phyloP scores from a whole-genome alignment of 2,888 invertebrate genomes.

The Dynastes grantii region DNA sequence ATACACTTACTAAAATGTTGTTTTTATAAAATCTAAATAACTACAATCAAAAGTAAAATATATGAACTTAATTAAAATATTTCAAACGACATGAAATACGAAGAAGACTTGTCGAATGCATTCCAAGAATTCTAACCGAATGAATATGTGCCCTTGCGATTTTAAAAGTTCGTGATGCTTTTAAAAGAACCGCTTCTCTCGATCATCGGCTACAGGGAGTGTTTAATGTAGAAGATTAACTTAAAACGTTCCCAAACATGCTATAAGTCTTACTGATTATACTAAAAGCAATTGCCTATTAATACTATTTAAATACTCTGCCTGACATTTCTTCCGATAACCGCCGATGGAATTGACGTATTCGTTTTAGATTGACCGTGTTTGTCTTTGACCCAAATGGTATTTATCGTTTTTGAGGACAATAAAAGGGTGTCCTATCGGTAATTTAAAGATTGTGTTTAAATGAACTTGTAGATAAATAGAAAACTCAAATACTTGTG shows the following conservation, averaged over 20 bases:
- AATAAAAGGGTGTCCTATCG: too few species aligned
- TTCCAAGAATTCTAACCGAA: constrained; percentile 54
- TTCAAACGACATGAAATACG: background rate
- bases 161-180: constrained; percentile 41
- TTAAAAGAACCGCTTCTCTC: constrained; percentile 42
- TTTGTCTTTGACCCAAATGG: constrained; percentile 27
- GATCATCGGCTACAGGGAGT: constrained; percentile 52
- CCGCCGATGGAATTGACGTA: constrained; percentile 36
- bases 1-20: too few species aligned
- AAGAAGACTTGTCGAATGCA: constrained; percentile 37
- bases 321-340: constrained; percentile 62
- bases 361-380: constrained; percentile 44
- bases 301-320: constrained; percentile 67
- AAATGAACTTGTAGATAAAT: too few species aligned
- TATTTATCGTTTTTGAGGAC: constrained; percentile 10
- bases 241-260: constrained; percentile 66
- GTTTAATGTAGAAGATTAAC: constrained; percentile 69
- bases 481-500: too few species aligned
- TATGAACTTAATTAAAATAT: background rate
- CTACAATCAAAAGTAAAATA: too few species aligned
- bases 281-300: constrained; percentile 70
- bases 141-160: constrained; percentile 31
- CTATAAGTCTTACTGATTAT: constrained; percentile 67
- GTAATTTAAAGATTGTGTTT: too few species aligned
- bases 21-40: too few species aligned